A percentile compares a stretch with the other conserved stretches of the same genome.
These are phyloP conservation scores for Monomorium pharaonis DNA, from an alignment of 1,140 invertebrate genomes.

Conservation along the genomic window DNA sequence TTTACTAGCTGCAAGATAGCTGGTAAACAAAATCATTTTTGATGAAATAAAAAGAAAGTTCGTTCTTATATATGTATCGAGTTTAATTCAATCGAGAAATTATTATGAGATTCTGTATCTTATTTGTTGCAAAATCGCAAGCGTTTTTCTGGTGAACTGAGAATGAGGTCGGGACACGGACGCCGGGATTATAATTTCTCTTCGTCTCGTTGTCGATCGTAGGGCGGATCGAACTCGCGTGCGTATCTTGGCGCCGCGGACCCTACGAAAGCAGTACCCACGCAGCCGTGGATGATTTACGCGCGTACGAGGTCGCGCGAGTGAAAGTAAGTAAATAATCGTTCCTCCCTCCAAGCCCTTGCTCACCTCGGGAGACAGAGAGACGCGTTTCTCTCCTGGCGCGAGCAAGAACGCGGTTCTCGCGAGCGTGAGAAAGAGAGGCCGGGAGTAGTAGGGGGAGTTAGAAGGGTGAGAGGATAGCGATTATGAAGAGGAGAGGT, in stretches of 20 bases:
- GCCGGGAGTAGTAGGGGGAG: not conserved
- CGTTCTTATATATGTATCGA: not conserved
- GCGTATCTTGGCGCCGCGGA: slow-evolving; percentile 36
- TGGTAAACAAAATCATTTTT: not conserved
- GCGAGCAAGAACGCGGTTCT: slow-evolving; percentile 25
- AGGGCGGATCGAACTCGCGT: slow-evolving; percentile 26
- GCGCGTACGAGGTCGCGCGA: slow-evolving; percentile 51
- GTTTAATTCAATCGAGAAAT: not conserved
- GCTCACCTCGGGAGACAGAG: slow-evolving; percentile 25
- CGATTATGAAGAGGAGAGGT: too few relatives aligned
- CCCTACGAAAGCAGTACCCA: slow-evolving; percentile 49
- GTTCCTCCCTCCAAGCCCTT: slow-evolving; percentile 65
- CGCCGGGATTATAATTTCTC: slow-evolving; percentile 21
- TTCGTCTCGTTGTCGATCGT: slow-evolving; percentile 22
- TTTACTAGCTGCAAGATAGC: not conserved
- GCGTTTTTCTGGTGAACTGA: not conserved
- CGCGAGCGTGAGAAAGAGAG: slow-evolving; percentile 49
- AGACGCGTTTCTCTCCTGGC: slow-evolving; percentile 40
- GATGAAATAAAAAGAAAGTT: not conserved
- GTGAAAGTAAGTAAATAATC: slow-evolving; percentile 81
- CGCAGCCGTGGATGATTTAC: slow-evolving; percentile 55
- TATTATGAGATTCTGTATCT: not conserved
- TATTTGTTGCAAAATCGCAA: not conserved
- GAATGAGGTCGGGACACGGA: slow-evolving; percentile 1
- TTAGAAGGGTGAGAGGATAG: slow-evolving; percentile 23